phyloP scores from a whole-genome alignment of 1,140 invertebrate species.

The Cotesia typhae region DNA sequence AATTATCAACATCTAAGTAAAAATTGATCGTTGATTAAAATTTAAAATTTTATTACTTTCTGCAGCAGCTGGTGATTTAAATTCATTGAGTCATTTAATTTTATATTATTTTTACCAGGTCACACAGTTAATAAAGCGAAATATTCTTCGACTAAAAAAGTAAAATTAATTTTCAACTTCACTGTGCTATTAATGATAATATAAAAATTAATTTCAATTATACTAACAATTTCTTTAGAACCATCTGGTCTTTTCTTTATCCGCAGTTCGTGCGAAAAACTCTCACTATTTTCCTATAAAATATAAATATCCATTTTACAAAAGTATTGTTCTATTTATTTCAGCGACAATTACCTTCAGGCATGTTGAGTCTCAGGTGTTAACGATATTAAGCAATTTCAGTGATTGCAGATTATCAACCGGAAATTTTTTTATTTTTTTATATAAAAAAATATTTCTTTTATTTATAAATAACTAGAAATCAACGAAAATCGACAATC shows the following conservation, averaged over 20 bases:
- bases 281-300: constrained; percentile 21
- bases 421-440: constrained; percentile 13
- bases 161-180: background rate
- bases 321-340: constrained; percentile 4
- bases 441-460: constrained; percentile 2
- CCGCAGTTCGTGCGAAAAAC: constrained; percentile 10
- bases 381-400: constrained; percentile 9
- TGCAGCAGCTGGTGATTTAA: constrained; percentile 3
- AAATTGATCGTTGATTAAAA: background rate
- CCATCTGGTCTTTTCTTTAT: background rate
- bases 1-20: background rate
- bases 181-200: too few species aligned
- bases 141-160: constrained; percentile 12
- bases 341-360: constrained; percentile 17
- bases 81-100: constrained; percentile 18
- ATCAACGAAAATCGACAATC: constrained; percentile 17
- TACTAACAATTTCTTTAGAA: constrained; percentile 14
- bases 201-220: too few species aligned
- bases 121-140: constrained; percentile 4
- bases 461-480: constrained; percentile 10
- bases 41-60: constrained; percentile 12
- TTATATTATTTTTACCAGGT: constrained; percentile 23
- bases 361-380: constrained; percentile 19
- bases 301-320: background rate
- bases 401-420: constrained; percentile 17